Percentiles rank a stretch among this genome's conserved stretches.
These are phyloP conservation scores for Drosophila mulleri DNA, from an alignment of 2,888 invertebrate species.

Conservation along the genomic window DNA sequence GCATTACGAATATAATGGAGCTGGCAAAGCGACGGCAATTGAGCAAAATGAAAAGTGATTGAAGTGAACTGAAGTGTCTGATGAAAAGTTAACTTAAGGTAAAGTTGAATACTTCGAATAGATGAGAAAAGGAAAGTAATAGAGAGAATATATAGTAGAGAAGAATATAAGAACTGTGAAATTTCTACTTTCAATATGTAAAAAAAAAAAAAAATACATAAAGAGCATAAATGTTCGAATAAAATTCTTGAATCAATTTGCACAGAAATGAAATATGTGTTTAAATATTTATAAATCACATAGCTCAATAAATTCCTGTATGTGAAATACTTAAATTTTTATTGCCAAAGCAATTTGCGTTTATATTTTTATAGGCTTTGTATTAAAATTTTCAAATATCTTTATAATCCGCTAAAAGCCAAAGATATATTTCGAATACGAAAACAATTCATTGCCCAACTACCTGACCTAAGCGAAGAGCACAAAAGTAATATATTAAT, in stretches of 20 bases:
- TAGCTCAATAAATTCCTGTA: neutral
- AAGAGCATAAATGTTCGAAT: too few species aligned
- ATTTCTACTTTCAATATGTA: too few species aligned
- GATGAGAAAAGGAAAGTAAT: neutral
- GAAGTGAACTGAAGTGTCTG: neutral
- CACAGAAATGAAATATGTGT: neutral
- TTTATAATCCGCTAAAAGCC: neutral
- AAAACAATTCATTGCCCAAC: conserved; percentile 3
- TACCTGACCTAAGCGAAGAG: conserved; percentile 1
- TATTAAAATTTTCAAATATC: neutral
- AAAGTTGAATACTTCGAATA: neutral
- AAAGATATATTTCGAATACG: neutral
- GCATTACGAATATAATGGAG: neutral
- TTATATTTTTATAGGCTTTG: neutral
- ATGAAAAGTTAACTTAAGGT: neutral
- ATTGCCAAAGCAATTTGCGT: neutral
- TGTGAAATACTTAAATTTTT: neutral
- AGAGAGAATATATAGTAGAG: neutral
- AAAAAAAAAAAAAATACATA: too few species aligned
- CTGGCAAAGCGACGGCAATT: neutral
- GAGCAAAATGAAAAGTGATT: neutral
- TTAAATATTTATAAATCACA: neutral
- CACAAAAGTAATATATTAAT: neutral
- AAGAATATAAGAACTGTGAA: neutral
- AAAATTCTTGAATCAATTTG: neutral